Evolutionary conservation across 2,797 vertebrate species (phyloP).

Genomic region (Poecilia wingei): DNA sequence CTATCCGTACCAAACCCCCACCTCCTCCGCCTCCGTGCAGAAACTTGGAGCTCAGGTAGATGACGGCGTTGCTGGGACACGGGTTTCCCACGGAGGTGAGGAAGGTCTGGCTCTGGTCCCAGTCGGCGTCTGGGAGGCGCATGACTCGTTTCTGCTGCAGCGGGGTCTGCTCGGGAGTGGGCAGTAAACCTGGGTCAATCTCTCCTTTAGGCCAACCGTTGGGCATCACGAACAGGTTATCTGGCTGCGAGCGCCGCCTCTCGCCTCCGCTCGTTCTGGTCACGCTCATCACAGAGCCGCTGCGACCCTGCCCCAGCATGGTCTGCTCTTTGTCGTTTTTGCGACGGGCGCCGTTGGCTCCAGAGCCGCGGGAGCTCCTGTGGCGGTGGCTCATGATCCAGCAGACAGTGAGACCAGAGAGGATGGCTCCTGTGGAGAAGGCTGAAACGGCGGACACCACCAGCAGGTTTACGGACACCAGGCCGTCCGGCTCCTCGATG

Average conservation of each 20-base stretch:
- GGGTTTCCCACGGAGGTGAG: slow-evolving; percentile 82
- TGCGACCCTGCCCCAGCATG: slow-evolving; percentile 87
- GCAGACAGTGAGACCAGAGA: slow-evolving; percentile 93
- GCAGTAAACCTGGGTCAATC: slow-evolving; percentile 89
- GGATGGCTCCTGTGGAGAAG: slow-evolving; percentile 90
- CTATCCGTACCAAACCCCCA: slow-evolving; percentile 76
- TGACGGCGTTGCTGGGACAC: slow-evolving; percentile 82
- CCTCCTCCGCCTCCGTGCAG: slow-evolving; percentile 77
- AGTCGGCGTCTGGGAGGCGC: slow-evolving; percentile 81
- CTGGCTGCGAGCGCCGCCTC: slow-evolving; percentile 78
- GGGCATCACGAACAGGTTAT: slow-evolving; percentile 87
- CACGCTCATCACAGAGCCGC: slow-evolving; percentile 92
- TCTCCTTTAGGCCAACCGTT: slow-evolving; percentile 92
- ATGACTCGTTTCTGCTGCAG: slow-evolving; percentile 91
- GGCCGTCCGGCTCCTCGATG: slow-evolving; percentile 88
- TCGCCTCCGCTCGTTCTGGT: slow-evolving; percentile 86
- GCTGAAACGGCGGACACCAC: slow-evolving; percentile 94
- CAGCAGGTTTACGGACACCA: slow-evolving; percentile 94
- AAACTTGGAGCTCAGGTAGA: slow-evolving; percentile 86
- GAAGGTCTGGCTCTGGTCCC: slow-evolving; percentile 91
- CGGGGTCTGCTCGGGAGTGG: slow-evolving; percentile 95
- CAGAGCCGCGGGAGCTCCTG: slow-evolving; percentile 73
- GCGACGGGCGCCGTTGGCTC: slow-evolving; percentile 78
- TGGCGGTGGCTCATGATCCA: slow-evolving; percentile 96
- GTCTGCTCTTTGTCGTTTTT: slow-evolving; percentile 89